Conservation (phyloP, 1,140 invertebrate species). For the Halesus radiatus region DNA sequence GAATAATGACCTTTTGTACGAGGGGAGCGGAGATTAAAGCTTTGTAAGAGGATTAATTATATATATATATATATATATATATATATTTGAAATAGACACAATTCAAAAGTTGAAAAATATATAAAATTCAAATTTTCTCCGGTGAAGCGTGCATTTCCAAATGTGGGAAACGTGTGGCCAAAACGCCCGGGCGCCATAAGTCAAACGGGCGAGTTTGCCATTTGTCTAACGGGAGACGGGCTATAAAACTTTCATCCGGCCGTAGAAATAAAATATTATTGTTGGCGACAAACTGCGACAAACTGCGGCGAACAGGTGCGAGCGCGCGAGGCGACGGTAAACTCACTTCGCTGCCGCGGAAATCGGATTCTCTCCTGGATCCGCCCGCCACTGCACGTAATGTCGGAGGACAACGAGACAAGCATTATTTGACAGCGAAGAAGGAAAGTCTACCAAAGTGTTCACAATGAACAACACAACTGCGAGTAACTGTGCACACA, state of each 20-base stretch:
- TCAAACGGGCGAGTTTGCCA: conserved; percentile 12
- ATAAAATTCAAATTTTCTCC: not conserved
- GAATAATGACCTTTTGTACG: too few relatives aligned
- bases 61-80: too few relatives aligned
- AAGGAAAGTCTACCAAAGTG: not conserved
- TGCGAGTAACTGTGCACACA: too few relatives aligned
- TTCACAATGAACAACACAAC: too few relatives aligned
- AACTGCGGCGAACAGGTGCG: conserved; percentile 6
- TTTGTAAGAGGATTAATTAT: too few relatives aligned
- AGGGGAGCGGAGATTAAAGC: too few relatives aligned
- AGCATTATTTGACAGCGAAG: conserved; percentile 7
- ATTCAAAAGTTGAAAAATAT: too few relatives aligned
- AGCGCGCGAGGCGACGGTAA: not conserved
- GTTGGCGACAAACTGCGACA: conserved; percentile 8
- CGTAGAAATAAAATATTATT: conserved; percentile 25
- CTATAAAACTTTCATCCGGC: conserved; percentile 35
- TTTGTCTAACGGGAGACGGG: conserved; percentile 24
- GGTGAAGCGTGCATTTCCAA: not conserved
- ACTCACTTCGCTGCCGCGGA: not conserved
- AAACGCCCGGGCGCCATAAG: not conserved
- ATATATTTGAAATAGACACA: too few relatives aligned
- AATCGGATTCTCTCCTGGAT: not conserved
- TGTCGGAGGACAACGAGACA: not conserved
- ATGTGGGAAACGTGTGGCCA: not conserved
- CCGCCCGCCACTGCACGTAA: not conserved